Conservation (phyloP, 2,113 vertebrate species). For the Spilogale gracilis region DNA sequence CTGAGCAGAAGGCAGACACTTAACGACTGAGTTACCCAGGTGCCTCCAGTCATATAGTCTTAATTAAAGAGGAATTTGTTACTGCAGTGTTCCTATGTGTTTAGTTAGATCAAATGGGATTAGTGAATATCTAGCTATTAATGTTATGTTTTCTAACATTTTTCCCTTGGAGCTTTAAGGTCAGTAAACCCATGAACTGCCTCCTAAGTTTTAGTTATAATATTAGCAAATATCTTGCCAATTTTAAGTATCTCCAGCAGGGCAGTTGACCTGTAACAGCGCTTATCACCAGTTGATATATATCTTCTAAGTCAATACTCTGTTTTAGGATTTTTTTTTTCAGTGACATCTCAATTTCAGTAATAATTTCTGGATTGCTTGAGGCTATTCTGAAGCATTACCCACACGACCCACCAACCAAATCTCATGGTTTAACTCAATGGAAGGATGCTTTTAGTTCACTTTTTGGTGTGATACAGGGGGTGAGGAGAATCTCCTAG, state of each 20-base stretch:
- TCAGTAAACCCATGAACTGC: neutral
- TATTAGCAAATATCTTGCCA: neutral
- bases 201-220: neutral
- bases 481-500: neutral
- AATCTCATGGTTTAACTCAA: neutral
- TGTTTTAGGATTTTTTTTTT: slow-evolving; percentile 7
- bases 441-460: neutral
- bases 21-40: too few relatives aligned
- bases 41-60: neutral
- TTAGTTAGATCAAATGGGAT: neutral
- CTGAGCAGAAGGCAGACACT: too few relatives aligned
- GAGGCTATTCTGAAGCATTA: neutral
- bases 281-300: neutral
- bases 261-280: neutral
- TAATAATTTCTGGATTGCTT: neutral
- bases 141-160: neutral
- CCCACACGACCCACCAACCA: accelerated
- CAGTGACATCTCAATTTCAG: neutral
- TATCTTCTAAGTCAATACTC: neutral
- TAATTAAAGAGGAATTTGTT: neutral
- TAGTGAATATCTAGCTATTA: neutral
- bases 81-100: neutral
- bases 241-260: neutral
- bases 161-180: neutral
- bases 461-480: neutral